Base-by-base conservation (phyloP, 2,113 vertebrate genomes). In the Festucalex cinctus region DNA sequence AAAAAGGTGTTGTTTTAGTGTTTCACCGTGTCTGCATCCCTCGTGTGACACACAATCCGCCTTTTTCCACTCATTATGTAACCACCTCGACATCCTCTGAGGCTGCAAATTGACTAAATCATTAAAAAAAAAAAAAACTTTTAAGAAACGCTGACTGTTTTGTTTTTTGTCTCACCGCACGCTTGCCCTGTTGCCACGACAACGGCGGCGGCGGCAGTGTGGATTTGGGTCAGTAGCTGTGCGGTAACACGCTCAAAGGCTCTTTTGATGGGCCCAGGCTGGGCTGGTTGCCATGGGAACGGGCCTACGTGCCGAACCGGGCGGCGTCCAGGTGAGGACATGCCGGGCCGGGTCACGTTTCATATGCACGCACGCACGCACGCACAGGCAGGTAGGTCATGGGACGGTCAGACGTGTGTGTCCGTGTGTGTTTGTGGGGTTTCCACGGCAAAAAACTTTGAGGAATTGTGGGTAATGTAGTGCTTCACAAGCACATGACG, bases 301-400 rank as follows among this genome's bases (percentile, higher is more conserved):
- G 3, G 49, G 83, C 36, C 63, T 89, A 91, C 87, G 84, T 89
- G 89, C 85, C 13, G 72, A 68, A 68, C 20, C 2, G 37, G 14
- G 44, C 19, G 26, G 35, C 3, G 1, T 57, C 53, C 16, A 0
- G 35, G 1, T 62, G 65, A 9, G 2, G 32, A 51, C 5, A 12
- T 2, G 32, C 35, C 32, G 20, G 32, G 57, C 32, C 16, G 35
- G 63, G 26, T 32, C 37, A 32, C 58, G 4, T 20, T 20, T 49
- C 9, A 2, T 8, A n/a, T 16, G 14, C 26, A 9, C 16, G 3
- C 24, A 1, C 24, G 20, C n/a, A n/a, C 28, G 22, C 2, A 9
- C 20, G 9, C 1, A 10, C 48, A 16, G 3, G 22, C 22, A n/a
- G 48, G 22, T 12, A 3, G 10, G 12, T 53, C 51, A 14, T 5